Percentiles rank a stretch among this genome's conserved stretches.
These are phyloP conservation scores for Junco hyemalis DNA, from an alignment of 2,113 vertebrate species.

Conservation along the genomic window DNA sequence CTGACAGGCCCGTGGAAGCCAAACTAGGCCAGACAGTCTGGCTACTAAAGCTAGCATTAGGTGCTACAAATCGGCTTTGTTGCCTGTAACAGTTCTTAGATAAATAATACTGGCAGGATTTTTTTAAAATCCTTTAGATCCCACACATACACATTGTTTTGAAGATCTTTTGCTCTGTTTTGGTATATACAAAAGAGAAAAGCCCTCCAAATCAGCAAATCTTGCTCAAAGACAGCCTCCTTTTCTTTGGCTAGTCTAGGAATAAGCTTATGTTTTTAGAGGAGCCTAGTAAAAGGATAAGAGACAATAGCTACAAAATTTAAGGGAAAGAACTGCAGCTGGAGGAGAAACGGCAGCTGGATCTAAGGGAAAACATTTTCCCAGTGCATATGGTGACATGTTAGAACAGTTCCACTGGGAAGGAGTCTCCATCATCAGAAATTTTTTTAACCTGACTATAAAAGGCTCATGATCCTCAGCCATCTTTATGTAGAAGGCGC, in stretches of 20 bases:
- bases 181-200: neutral
- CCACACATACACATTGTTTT: neutral
- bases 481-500: neutral
- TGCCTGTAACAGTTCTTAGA: neutral
- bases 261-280: neutral
- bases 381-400: rapidly evolving
- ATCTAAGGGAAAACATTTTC: neutral
- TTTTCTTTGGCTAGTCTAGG: neutral
- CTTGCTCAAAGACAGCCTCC: neutral
- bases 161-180: neutral
- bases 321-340: neutral
- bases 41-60: neutral
- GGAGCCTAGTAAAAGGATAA: neutral
- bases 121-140: neutral
- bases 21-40: neutral
- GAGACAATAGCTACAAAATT: neutral
- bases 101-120: neutral
- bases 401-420: neutral
- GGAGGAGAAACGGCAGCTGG: neutral
- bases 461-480: neutral
- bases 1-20: neutral
- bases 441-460: neutral
- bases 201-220: neutral
- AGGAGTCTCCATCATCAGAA: no score
- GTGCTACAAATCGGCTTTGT: neutral